phyloP scores from a whole-genome alignment of 2,888 invertebrate genomes.

The Stenotaenia linearis region DNA sequence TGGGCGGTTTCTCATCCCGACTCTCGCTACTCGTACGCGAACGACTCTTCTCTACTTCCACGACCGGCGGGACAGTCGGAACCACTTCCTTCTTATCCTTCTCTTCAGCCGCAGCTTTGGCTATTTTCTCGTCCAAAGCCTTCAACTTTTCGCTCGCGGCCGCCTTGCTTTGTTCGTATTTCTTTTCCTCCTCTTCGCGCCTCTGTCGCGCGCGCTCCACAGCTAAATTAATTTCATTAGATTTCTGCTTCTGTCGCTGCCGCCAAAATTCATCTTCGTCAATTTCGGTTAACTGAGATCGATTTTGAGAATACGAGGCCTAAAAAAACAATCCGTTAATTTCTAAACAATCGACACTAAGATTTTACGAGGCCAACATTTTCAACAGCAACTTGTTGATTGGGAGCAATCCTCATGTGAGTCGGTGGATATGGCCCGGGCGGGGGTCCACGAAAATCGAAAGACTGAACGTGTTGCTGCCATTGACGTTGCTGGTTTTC shows the following conservation, averaged over 20 bases:
- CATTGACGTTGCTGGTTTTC: constrained; percentile 36
- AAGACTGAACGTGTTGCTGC: constrained; percentile 37
- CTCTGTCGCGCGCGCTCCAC: constrained; percentile 77
- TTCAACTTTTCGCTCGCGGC: constrained; percentile 62
- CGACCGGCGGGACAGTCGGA: background rate
- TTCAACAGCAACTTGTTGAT: background rate
- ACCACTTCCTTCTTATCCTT: constrained; percentile 28
- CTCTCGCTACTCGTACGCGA: constrained; percentile 22
- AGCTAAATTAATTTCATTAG: constrained; percentile 67
- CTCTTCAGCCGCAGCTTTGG: constrained; percentile 39
- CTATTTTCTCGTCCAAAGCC: constrained; percentile 61
- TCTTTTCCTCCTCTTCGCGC: constrained; percentile 80
- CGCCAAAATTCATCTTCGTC: constrained; percentile 65
- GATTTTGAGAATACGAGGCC: background rate
- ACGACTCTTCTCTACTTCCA: background rate
- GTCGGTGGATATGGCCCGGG: constrained; percentile 43
- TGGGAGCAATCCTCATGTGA: constrained; percentile 42
- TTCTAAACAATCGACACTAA: constrained; percentile 28
- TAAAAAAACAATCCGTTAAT: background rate
- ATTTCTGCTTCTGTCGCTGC: constrained; percentile 63
- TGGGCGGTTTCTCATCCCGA: constrained; percentile 35
- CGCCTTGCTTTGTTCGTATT: constrained; percentile 55
- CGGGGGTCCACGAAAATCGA: constrained; percentile 39
- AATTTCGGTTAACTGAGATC: constrained; percentile 40
- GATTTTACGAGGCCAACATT: no score